phyloP scores from a whole-genome alignment of 1,140 invertebrate genomes.

The Argopecten irradians region DNA sequence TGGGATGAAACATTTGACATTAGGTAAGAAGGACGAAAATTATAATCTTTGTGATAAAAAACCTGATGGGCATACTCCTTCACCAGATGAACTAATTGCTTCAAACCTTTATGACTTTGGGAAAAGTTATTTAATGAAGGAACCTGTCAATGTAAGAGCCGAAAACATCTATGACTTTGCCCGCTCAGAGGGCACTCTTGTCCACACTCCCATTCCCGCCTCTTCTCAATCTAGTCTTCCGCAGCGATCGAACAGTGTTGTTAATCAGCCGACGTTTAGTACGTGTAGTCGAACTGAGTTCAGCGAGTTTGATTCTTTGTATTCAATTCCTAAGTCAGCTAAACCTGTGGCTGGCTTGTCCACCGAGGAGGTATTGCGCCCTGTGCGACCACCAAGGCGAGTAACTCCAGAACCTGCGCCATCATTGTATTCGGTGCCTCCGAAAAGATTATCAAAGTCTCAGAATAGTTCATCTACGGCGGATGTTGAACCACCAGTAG shows the following conservation, averaged over 20 bases:
- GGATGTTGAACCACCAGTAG: background rate
- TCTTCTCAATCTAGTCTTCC: background rate
- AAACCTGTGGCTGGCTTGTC: conserved; percentile 6
- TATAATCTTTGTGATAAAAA: conserved; percentile 5
- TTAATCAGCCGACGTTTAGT: background rate
- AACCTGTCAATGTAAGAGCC: conserved; percentile 1
- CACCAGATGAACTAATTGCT: background rate
- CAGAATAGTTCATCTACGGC: background rate
- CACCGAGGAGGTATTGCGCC: background rate
- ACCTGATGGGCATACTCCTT: background rate
- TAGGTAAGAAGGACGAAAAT: background rate
- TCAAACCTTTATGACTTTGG: conserved; percentile 11
- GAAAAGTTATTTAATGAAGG: background rate
- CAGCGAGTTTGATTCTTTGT: background rate
- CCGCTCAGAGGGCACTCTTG: background rate
- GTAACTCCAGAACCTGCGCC: background rate
- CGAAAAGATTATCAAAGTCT: background rate
- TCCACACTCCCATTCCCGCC: background rate
- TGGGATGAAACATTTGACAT: background rate
- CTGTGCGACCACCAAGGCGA: background rate
- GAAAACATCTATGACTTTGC: conserved; percentile 21
- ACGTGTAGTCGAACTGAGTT: background rate
- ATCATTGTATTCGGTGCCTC: background rate
- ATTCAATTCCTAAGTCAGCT: background rate
- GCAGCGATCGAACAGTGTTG: background rate